These are phyloP conservation scores for Erethizon dorsatum DNA, from an alignment of 2,797 vertebrate species.

Conservation along the genomic window DNA sequence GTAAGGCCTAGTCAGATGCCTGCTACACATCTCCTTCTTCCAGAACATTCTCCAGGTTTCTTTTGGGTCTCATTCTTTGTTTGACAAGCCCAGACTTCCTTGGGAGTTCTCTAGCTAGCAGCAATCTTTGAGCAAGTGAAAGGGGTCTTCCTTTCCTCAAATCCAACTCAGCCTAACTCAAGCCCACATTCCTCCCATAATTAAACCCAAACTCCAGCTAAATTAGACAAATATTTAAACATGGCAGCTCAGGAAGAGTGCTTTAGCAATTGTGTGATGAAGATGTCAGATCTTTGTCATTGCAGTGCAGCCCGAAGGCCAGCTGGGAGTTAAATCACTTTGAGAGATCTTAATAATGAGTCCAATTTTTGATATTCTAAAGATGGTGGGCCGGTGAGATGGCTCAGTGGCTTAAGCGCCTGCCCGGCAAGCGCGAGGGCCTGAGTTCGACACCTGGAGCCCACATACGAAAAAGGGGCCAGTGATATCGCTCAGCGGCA, in stretches of 20 bases:
- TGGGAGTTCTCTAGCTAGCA: background rate
- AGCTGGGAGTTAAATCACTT: constrained; percentile 55
- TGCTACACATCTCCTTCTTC: constrained; percentile 20
- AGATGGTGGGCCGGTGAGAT: background rate
- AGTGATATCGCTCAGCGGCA: too few species aligned
- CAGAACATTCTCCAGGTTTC: background rate
- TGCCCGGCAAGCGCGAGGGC: too few species aligned
- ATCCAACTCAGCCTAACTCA: constrained; percentile 20
- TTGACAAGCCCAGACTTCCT: background rate
- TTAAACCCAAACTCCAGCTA: constrained; percentile 68
- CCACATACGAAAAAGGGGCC: too few species aligned
- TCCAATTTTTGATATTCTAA: background rate
- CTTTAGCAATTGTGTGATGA: constrained; percentile 67
- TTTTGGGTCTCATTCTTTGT: constrained; percentile 18
- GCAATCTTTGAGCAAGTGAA: background rate
- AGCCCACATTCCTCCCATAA: constrained; percentile 40
- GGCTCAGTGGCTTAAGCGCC: too few species aligned
- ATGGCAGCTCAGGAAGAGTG: constrained; percentile 44
- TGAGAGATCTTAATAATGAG: constrained; percentile 63
- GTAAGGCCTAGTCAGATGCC: background rate
- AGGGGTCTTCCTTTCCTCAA: constrained; percentile 4
- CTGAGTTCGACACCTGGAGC: too few species aligned
- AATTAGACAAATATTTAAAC: constrained; percentile 69
- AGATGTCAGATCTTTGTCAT: constrained; percentile 72
- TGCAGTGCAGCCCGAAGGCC: constrained; percentile 29